A percentile compares a stretch with the other conserved stretches of the same genome.
Conservation (phyloP, 2,113 vertebrate genomes). For the Dipodomys ordii region DNA sequence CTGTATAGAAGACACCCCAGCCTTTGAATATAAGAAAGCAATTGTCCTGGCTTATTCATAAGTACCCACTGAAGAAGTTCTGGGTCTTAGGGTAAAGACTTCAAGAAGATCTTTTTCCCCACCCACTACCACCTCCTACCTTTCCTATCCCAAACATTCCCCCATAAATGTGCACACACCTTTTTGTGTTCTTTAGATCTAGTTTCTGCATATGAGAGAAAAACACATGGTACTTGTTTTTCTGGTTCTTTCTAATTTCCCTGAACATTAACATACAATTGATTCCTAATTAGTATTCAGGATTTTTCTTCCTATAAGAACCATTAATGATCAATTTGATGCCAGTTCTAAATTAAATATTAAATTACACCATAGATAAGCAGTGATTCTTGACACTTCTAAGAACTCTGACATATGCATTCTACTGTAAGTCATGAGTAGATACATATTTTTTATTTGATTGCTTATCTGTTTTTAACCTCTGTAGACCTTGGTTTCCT, state of each 20-base stretch:
- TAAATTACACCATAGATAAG: not conserved
- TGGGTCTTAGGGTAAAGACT: not conserved
- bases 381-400: not conserved
- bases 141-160: too few species aligned
- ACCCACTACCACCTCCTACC: too few species aligned
- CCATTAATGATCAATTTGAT: not conserved
- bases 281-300: slow-evolving; percentile 6
- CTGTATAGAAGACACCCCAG: too few species aligned
- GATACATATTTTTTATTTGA: not conserved
- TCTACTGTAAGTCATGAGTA: not conserved
- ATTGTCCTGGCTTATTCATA: not conserved
- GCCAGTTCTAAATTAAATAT: not conserved
- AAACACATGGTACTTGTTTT: too few species aligned
- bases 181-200: too few species aligned
- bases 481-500: not conserved
- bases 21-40: not conserved
- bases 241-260: too few species aligned
- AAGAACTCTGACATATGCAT: not conserved
- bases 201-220: too few species aligned
- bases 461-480: not conserved
- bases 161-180: too few species aligned
- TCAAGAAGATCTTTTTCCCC: not conserved
- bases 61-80: not conserved
- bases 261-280: not conserved
- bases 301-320: slow-evolving; percentile 12